A percentile compares a stretch with the other conserved stretches of the same genome.
phyloP scores from a whole-genome alignment of 1,140 invertebrate species.

The Sipha flava region DNA sequence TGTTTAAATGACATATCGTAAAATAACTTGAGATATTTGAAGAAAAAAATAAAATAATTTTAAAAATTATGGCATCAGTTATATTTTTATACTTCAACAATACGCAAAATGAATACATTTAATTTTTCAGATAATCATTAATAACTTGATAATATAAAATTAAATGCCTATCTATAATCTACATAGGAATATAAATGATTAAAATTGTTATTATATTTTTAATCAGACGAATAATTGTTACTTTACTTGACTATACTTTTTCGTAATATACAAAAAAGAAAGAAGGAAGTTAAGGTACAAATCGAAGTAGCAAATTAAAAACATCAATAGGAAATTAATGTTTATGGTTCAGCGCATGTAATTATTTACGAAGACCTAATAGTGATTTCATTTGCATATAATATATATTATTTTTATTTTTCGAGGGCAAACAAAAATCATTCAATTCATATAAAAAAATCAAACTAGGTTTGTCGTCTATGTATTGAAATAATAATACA shows the following conservation, averaged over 20 bases:
- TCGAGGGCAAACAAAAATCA: not conserved
- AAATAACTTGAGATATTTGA: no score
- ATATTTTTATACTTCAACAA: no score
- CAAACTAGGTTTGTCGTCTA: no score
- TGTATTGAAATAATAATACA: no score
- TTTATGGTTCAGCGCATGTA: conserved; percentile 10
- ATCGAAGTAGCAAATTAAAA: not conserved
- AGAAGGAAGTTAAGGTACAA: not conserved
- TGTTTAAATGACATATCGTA: no score
- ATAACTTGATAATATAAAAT: no score
- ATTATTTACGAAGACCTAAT: conserved; percentile 9
- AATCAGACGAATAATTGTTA: not conserved
- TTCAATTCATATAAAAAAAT: not conserved
- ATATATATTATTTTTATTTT: not conserved
- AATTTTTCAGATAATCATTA: no score
- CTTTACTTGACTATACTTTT: not conserved
- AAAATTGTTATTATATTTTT: not conserved
- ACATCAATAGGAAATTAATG: conserved; percentile 14
- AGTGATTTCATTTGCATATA: not conserved
- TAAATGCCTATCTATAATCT: no score
- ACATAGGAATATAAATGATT: not conserved
- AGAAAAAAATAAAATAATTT: no score
- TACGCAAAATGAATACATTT: no score
- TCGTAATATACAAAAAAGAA: not conserved
- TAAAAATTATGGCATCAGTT: no score